Percentiles rank a stretch among this genome's conserved stretches.
Conservation (phyloP, 2,888 invertebrate genomes). For the Archaeoteleia sp. region DNA sequence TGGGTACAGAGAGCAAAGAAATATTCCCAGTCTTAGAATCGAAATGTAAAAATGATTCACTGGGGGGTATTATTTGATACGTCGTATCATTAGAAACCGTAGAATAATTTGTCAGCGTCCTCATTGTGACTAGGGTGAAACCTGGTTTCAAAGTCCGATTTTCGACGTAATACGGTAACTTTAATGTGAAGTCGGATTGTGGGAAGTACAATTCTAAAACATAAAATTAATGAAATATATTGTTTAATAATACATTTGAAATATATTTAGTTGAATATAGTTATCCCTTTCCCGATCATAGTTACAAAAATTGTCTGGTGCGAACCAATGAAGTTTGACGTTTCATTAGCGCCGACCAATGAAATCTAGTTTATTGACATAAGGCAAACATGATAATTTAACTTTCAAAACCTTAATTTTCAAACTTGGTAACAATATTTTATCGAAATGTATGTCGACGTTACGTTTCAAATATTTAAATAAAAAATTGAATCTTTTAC, state of each 20-base stretch:
- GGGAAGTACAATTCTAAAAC: constrained; percentile 70
- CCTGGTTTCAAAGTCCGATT: constrained; percentile 53
- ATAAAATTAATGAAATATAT: constrained; percentile 8
- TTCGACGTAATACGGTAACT: constrained; percentile 61
- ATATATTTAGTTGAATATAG: neutral
- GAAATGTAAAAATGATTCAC: constrained; percentile 54
- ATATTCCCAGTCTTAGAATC: constrained; percentile 54
- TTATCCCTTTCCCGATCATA: no score
- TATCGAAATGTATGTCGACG: no score
- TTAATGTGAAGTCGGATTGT: constrained; percentile 67
- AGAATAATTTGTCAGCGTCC: constrained; percentile 66
- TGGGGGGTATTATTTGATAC: constrained; percentile 60
- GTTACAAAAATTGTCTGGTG: no score
- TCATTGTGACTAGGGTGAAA: constrained; percentile 60
- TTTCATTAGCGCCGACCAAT: no score
- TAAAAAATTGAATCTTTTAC: no score
- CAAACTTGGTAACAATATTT: no score
- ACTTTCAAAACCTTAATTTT: no score
- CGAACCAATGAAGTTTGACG: no score
- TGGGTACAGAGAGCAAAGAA: constrained; percentile 55
- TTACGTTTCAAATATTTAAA: no score
- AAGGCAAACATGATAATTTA: no score
- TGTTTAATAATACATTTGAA: neutral
- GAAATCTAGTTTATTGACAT: no score
- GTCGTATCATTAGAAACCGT: constrained; percentile 51